Evolutionary conservation across 2,797 vertebrate species (phyloP).

Genomic region (Chelonia mydas): DNA sequence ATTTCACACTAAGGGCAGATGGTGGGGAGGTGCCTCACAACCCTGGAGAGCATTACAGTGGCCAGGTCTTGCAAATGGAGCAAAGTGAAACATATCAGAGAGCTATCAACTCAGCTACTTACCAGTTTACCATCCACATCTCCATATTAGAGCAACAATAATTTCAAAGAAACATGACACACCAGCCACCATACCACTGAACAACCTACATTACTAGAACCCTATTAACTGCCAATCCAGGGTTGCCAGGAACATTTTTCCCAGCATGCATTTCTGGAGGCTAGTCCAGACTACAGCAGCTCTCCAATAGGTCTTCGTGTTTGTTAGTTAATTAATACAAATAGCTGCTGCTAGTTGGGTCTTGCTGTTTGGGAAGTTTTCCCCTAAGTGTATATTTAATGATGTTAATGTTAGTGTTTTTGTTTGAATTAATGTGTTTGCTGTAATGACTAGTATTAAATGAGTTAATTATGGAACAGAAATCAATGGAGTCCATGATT

Average conservation of each 20-base stretch:
- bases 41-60: background rate
- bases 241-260: background rate
- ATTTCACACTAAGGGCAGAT: background rate
- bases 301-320: background rate
- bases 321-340: background rate
- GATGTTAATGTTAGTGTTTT: no score
- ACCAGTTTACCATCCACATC: background rate
- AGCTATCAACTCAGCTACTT: background rate
- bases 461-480: no score
- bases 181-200: rapidly evolving
- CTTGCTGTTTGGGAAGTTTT: no score
- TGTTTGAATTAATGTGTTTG: no score
- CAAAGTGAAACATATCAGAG: background rate
- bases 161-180: background rate
- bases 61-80: background rate
- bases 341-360: background rate
- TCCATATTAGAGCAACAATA: background rate
- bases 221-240: background rate
- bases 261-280: background rate
- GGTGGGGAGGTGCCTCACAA: background rate
- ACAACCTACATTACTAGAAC: background rate
- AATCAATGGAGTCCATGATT: no score
- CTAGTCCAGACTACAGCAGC: rapidly evolving
- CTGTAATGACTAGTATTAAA: no score
- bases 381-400: no score